Evolutionary conservation across 1,140 invertebrate species (phyloP).

Genomic region (Glossosoma conforme): DNA sequence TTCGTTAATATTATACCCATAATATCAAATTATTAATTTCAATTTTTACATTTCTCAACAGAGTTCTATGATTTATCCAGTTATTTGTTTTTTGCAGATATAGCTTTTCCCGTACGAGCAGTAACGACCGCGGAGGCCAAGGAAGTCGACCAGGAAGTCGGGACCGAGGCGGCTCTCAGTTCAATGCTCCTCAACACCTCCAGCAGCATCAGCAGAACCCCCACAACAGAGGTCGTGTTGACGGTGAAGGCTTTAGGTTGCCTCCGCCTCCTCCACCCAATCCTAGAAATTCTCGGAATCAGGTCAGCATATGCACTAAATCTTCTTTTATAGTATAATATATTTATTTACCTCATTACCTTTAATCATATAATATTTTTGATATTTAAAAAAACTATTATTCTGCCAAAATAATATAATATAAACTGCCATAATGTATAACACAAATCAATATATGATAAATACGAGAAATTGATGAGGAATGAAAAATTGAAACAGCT

Average conservation of each 20-base stretch:
- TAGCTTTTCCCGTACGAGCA: conserved; percentile 25
- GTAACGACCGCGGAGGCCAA: conserved; percentile 14
- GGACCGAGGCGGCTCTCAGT: conserved; percentile 10
- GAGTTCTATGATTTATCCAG: too few species aligned
- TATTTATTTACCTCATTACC: too few species aligned
- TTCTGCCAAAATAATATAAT: too few species aligned
- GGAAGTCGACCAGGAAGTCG: conserved; percentile 20
- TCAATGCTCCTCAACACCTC: not conserved
- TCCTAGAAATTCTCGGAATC: conserved; percentile 26
- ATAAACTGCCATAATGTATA: too few species aligned
- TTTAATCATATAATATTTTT: conserved; percentile 3
- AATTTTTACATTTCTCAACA: too few species aligned
- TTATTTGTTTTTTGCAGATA: conserved; percentile 12
- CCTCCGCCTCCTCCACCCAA: conserved; percentile 24
- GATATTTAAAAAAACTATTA: too few species aligned
- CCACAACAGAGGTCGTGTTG: conserved; percentile 5
- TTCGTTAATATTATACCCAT: too few species aligned
- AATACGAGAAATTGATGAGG: too few species aligned
- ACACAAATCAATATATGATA: too few species aligned
- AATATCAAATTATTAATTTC: too few species aligned
- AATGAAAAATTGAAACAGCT: too few species aligned
- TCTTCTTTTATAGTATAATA: too few species aligned
- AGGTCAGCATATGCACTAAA: conserved; percentile 14
- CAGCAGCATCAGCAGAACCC: not conserved
- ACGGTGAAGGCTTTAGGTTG: conserved; percentile 23